A percentile compares a stretch with the other conserved stretches of the same genome.
Evolutionary conservation across 2,797 vertebrate genomes (phyloP).

Genomic region (Sebastolobus alascanus): DNA sequence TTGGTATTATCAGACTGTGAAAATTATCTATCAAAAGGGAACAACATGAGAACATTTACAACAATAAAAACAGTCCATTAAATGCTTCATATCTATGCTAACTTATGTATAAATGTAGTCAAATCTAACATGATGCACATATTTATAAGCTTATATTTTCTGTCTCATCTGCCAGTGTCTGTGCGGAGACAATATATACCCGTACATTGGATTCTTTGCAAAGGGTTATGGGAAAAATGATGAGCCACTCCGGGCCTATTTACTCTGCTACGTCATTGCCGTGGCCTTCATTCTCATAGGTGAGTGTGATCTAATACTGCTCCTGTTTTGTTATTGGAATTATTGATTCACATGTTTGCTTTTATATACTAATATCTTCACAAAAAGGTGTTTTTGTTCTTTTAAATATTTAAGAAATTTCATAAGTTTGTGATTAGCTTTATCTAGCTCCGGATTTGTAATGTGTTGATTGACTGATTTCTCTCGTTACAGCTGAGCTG

Average conservation of each 20-base stretch:
- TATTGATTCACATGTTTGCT: neutral
- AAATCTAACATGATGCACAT: neutral
- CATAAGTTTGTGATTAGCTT: neutral
- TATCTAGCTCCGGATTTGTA: neutral
- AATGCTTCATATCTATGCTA: neutral
- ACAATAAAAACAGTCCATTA: neutral
- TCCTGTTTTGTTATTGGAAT: neutral
- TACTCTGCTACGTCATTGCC: conserved; percentile 83
- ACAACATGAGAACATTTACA: neutral
- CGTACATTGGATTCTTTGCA: conserved; percentile 84
- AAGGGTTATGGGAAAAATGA: conserved; percentile 87
- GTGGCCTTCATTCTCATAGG: conserved; percentile 86
- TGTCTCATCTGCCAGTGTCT: conserved; percentile 78
- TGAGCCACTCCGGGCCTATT: conserved; percentile 82
- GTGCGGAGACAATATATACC: conserved; percentile 86
- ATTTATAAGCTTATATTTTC: neutral
- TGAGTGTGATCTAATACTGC: conserved; percentile 56
- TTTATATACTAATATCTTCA: neutral
- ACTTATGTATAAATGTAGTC: neutral
- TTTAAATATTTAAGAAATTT: neutral
- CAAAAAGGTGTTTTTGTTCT: neutral
- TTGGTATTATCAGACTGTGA: neutral
- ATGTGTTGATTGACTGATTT: neutral
- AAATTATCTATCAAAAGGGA: neutral
- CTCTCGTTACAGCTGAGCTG: conserved; percentile 74